These are phyloP conservation scores for Lytechinus variegatus DNA, from an alignment of 35 echinoderm and acorn worm species.

Conservation along the genomic window DNA sequence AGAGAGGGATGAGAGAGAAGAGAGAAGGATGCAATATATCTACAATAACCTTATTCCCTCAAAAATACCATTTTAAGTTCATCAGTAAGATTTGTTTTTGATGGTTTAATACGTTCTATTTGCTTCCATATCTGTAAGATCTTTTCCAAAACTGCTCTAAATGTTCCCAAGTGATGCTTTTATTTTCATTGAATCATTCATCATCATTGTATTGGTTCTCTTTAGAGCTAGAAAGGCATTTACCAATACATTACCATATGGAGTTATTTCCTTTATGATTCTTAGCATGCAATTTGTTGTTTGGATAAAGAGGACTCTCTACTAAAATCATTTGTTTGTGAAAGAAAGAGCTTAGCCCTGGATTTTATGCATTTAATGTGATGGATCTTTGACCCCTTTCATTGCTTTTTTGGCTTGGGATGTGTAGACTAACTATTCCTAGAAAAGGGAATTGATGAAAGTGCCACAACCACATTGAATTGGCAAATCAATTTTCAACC, in stretches of 20 bases:
- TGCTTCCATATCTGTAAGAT: neutral
- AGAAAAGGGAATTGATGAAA: no score
- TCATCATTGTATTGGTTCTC: neutral
- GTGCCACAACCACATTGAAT: no score
- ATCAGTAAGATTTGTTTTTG: neutral
- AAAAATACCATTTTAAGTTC: neutral
- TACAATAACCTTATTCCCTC: no score
- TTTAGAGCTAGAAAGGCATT: neutral
- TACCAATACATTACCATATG: neutral
- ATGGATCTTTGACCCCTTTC: no score
- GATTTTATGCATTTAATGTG: no score
- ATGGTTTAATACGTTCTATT: neutral
- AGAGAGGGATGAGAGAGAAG: neutral
- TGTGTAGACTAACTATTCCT: no score
- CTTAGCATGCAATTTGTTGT: neutral
- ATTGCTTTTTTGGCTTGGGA: no score
- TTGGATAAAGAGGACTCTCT: no score
- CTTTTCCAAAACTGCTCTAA: neutral
- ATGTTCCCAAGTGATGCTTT: neutral
- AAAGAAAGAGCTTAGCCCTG: no score
- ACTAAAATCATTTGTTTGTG: no score
- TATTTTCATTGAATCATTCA: neutral
- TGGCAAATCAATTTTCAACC: no score
- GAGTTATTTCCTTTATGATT: neutral
- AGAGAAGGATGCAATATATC: neutral